Base-by-base conservation (phyloP, 1,140 invertebrate genomes). In the Drosophila setifemur region DNA sequence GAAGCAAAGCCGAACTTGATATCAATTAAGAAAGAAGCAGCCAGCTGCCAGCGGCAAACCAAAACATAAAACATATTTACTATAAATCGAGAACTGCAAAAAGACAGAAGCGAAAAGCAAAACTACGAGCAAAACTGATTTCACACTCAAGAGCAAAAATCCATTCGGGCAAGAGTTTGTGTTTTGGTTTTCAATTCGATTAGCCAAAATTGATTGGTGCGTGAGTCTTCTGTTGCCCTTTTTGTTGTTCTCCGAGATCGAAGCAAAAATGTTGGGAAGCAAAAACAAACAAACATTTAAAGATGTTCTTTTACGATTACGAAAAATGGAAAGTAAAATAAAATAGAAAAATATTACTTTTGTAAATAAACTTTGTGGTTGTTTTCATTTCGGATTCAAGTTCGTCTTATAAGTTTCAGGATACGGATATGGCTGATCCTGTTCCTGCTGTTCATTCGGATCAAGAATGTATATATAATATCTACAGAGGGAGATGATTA, bases 271-370 rank as follows among this genome's bases (percentile, higher is more conserved):
- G 68, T 69, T 69, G 40, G 66, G 21, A 72, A 61, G 48, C 57
- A 72, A 79, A 37, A 52, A 67, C 60, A 67, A 61, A 45, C 45
- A 72, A 78, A 43, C 43, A 79, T 77, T 83, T 81, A 69, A 75
- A 74, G 64, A 79, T 76, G 79, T 81, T 81, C 66, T 77, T 83
- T 82, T 58, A 67, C 64, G 39, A 83, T 79, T 67, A 29, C n/a
- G n/a, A n/a, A 77, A 75, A 79, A 74, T 37, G 39, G 49, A 71
- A 81, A 71, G 54, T 77, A 79, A 78, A 85, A 88, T 88, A 88
- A 88, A 88, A 89, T 82, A 86, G 81, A 79, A 88, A 89, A 89
- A 89, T 89, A 88, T 89, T 89, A 89, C 85, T 89, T 89, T 89
- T 89, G 86, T 88, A 89, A 89, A 89, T 89, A 89, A 89, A 86